Base-by-base conservation (phyloP, 2,888 invertebrate genomes). In the Chloromyia formosa region DNA sequence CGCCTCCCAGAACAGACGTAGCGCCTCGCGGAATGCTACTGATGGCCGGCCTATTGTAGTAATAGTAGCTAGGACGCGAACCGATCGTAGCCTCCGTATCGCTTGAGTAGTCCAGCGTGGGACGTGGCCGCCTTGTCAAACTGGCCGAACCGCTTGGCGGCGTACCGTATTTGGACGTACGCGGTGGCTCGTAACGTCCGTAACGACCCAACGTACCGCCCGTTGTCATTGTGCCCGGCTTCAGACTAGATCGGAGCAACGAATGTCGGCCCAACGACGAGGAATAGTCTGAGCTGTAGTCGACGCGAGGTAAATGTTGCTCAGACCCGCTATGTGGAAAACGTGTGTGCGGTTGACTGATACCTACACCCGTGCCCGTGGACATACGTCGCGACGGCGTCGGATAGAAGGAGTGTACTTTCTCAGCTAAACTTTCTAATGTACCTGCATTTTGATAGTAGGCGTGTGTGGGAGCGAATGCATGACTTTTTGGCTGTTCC, bases 21-120 rank as follows among this genome's bases (percentile, higher is more conserved):
- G 82, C 79, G 7, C 85, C 85, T 14, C 84, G 80, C 10, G 85
- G 83, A 82, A 84, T 85, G 77, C 85, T 85, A 66, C 83, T 84
- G 35, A 85, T 82, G 74, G 84, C 84, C 75, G 84, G 85, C 42
- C 86, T 81, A 79, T 86, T 88, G 80, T 92, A 91, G 84, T 94
- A 94, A 82, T 94, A 91, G 81, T 92, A 92, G 78, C 89, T 93
- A 71, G 93, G 92, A 77, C 92, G 88, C 14, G 93, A 90, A 5
- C 93, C 93, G 77, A 92, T 92, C 0, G 94, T 94, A n/a, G 94
- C 94, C 87, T 98, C 97, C 0, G 97, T 97, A 83, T 97, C 97
- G 68, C 97, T 97, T 23, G 96, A 96, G 85, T 96, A 96, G 86
- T 96, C 95, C 83, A 97, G 87, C 78, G 93, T 93, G 49, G 86